Conservation (phyloP, 2,113 vertebrate species). For the Campylomormyrus tamandua region DNA sequence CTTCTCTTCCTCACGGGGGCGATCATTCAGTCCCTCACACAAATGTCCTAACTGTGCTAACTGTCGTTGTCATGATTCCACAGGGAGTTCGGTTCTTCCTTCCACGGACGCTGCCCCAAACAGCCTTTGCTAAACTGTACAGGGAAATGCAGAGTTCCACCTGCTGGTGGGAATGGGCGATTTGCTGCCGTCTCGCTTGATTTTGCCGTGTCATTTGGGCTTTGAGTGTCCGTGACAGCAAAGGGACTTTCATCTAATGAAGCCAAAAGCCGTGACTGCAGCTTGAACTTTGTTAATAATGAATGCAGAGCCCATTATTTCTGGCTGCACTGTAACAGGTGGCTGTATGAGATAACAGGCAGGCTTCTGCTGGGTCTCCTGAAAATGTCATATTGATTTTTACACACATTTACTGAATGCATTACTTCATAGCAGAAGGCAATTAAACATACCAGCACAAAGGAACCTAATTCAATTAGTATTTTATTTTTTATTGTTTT, state of each 20-base stretch:
- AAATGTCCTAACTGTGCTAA: neutral
- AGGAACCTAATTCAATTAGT: neutral
- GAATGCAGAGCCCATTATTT: neutral
- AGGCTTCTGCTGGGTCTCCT: no score
- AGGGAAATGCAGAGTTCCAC: neutral
- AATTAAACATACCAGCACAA: neutral
- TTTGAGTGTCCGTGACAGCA: neutral
- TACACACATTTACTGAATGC: neutral
- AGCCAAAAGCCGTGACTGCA: neutral
- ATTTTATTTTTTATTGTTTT: neutral
- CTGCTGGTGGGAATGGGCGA: neutral
- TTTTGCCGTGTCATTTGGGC: neutral
- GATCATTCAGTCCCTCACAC: neutral
- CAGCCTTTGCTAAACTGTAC: neutral
- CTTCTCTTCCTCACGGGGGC: slow-evolving; percentile 4
- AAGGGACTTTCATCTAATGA: neutral
- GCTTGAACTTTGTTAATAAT: neutral
- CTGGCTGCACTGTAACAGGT: neutral
- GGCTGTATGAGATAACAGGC: neutral
- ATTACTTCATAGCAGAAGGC: neutral
- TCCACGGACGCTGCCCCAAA: neutral
- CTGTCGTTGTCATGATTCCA: neutral
- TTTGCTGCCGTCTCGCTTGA: neutral
- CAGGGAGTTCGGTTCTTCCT: neutral
- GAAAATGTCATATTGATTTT: neutral